Conservation (phyloP, 2,113 vertebrate species). For the Lichenostomus cassidix region DNA sequence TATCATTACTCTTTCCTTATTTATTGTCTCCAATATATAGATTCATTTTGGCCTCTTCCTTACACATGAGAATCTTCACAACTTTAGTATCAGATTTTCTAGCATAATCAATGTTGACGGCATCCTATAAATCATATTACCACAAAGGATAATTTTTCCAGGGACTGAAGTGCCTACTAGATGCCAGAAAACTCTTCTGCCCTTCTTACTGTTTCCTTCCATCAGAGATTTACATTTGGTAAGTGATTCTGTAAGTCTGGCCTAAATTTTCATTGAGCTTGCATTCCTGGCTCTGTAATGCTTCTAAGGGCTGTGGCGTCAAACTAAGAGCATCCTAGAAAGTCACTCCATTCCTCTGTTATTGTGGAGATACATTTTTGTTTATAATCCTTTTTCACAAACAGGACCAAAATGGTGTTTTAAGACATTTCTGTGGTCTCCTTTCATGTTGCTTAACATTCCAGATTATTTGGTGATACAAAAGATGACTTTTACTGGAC, state of each 20-base stretch:
- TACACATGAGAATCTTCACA: not conserved
- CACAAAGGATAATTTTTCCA: not conserved
- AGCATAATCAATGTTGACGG: not conserved
- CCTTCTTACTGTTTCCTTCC: not conserved
- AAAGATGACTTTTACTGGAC: not conserved
- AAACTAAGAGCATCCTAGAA: not conserved
- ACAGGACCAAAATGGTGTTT: not conserved
- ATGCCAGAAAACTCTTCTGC: not conserved
- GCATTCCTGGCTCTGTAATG: not conserved
- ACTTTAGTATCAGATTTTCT: not conserved
- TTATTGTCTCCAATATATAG: not conserved
- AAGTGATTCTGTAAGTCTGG: not conserved
- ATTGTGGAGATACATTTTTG: not conserved
- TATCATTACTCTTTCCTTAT: not conserved
- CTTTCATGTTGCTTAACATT: not conserved
- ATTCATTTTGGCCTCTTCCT: not conserved
- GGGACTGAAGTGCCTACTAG: not conserved
- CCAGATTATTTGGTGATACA: not conserved
- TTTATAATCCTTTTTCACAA: not conserved
- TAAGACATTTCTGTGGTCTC: not conserved
- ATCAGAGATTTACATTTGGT: not conserved
- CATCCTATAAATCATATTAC: not conserved
- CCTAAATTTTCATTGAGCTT: not conserved
- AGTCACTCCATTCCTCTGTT: not conserved
- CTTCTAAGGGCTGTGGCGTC: not conserved